These are phyloP conservation scores for Zosterops japonicus DNA, from an alignment of 2,113 vertebrate species.

Conservation along the genomic window DNA sequence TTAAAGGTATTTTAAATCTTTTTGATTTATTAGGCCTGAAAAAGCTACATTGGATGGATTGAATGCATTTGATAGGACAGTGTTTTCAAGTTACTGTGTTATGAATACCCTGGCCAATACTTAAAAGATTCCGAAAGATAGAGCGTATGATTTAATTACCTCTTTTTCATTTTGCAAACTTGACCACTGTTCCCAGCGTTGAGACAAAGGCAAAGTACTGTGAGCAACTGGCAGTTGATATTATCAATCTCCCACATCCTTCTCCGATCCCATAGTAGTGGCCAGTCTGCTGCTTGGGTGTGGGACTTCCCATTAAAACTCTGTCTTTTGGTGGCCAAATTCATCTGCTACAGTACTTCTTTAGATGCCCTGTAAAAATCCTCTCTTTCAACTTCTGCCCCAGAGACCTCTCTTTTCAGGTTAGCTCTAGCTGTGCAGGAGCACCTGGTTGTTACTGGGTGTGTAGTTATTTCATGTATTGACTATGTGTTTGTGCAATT, in stretches of 20 bases:
- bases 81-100: background rate
- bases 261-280: background rate
- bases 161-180: background rate
- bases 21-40: background rate
- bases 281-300: background rate
- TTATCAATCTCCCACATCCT: background rate
- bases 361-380: background rate
- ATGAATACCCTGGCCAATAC: background rate
- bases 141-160: constrained; percentile 9
- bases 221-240: background rate
- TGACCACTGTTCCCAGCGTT: background rate
- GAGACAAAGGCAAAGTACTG: background rate
- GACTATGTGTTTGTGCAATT: background rate
- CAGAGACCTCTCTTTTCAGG: background rate
- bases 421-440: background rate
- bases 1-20: background rate
- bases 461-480: background rate
- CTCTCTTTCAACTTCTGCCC: background rate
- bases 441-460: background rate
- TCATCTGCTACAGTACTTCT: background rate
- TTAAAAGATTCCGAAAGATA: background rate
- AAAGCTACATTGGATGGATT: background rate
- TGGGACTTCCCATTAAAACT: background rate
- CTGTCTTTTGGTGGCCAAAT: background rate
- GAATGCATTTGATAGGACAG: background rate